These are phyloP conservation scores for Helobdella robusta DNA, from an alignment of 2,888 invertebrate species.

Conservation along the genomic window DNA sequence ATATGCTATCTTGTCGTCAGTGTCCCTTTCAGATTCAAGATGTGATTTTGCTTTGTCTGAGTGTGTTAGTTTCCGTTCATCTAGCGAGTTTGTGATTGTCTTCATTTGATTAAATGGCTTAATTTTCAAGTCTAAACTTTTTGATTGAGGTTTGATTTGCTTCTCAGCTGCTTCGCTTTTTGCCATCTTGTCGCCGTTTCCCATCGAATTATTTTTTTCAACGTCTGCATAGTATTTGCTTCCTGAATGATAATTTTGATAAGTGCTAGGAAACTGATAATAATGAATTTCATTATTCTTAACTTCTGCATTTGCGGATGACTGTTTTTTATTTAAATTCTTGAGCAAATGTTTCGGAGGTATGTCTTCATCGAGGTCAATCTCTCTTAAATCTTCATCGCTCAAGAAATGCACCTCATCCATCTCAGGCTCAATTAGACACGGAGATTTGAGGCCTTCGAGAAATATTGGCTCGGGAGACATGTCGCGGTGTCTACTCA, in stretches of 20 bases:
- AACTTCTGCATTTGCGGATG: too few relatives aligned
- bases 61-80: conserved; percentile 19
- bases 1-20: neutral
- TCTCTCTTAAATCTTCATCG: conserved; percentile 29
- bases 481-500: conserved; percentile 23
- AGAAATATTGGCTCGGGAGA: conserved; percentile 24
- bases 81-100: conserved; percentile 1
- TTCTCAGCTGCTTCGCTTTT: neutral
- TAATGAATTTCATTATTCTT: too few relatives aligned
- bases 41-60: neutral
- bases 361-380: conserved; percentile 30
- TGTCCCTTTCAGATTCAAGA: neutral
- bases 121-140: conserved; percentile 15
- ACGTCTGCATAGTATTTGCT: too few relatives aligned
- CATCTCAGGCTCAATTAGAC: conserved; percentile 22
- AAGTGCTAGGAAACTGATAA: too few relatives aligned
- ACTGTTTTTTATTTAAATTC: conserved; percentile 7
- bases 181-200: too few relatives aligned
- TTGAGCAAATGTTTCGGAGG: conserved; percentile 29
- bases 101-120: neutral
- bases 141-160: conserved; percentile 7
- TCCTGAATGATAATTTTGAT: too few relatives aligned
- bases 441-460: conserved; percentile 25
- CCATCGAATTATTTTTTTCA: too few relatives aligned
- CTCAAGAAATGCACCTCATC: conserved; percentile 25